phyloP scores from a whole-genome alignment of 2,888 invertebrate species.

The Nebria salina region DNA sequence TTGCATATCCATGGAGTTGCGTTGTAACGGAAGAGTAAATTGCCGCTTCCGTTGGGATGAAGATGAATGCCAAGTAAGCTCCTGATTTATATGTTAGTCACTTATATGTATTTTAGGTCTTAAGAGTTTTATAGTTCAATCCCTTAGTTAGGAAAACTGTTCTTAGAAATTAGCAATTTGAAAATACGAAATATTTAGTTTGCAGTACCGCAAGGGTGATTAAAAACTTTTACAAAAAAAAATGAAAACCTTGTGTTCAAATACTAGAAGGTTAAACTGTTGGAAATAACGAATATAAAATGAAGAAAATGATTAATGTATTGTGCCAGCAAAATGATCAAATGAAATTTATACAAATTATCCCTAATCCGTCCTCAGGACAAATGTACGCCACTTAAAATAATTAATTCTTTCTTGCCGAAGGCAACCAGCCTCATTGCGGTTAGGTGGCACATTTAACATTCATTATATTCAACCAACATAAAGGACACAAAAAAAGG shows the following conservation, averaged over 20 bases:
- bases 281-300: neutral
- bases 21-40: slow-evolving; percentile 79
- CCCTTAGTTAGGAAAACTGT: no score
- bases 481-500: neutral
- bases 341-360: slow-evolving; percentile 32
- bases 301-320: neutral
- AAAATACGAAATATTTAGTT: no score
- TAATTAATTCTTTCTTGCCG: slow-evolving; percentile 38
- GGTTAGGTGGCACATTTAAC: slow-evolving; percentile 9
- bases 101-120: neutral
- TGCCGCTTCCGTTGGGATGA: slow-evolving; percentile 88
- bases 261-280: neutral
- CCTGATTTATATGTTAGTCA: neutral
- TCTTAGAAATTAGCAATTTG: no score
- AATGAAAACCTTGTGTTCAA: no score
- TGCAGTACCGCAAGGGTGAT: no score
- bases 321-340: neutral
- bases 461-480: neutral
- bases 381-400: slow-evolving; percentile 40
- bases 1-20: slow-evolving; percentile 76
- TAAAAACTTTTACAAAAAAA: no score
- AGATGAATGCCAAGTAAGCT: slow-evolving; percentile 67
- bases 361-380: slow-evolving; percentile 21
- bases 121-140: no score
- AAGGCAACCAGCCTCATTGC: slow-evolving; percentile 24